A percentile compares a stretch with the other conserved stretches of the same genome.
Conservation (phyloP, 2,888 invertebrate genomes). For the Abrostola triplasia region DNA sequence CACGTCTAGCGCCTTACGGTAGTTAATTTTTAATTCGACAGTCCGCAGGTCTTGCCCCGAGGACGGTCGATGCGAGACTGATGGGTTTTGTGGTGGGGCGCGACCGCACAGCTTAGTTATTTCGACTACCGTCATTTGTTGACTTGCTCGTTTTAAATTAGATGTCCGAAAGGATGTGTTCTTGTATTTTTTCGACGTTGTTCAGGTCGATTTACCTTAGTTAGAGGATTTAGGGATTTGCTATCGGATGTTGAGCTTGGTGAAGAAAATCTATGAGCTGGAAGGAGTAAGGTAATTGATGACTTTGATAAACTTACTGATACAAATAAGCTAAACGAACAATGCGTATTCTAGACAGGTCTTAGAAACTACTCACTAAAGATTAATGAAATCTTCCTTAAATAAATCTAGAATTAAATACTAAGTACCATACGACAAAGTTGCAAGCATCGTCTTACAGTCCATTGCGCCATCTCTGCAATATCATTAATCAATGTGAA, state of each 20-base stretch:
- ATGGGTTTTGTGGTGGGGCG: conserved; percentile 71
- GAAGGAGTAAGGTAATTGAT: not conserved
- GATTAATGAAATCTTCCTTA: too few species aligned
- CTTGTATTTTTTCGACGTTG: conserved; percentile 55
- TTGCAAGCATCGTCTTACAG: conserved; percentile 46
- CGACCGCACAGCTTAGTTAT: conserved; percentile 84
- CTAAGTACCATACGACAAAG: conserved; percentile 34
- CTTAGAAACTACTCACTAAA: too few species aligned
- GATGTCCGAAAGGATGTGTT: conserved; percentile 66
- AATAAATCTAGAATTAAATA: conserved; percentile 20
- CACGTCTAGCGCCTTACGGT: conserved; percentile 67
- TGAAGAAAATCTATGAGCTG: not conserved
- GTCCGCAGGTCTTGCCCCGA: conserved; percentile 72
- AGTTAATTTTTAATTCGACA: conserved; percentile 83
- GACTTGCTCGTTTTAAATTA: conserved; percentile 79
- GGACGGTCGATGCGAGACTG: conserved; percentile 81
- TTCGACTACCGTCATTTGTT: conserved; percentile 85
- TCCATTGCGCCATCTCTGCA: conserved; percentile 46
- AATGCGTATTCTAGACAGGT: too few species aligned
- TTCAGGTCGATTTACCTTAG: conserved; percentile 36
- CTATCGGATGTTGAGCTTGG: not conserved
- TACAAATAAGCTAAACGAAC: too few species aligned
- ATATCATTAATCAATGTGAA: conserved; percentile 50
- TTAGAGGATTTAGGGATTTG: conserved; percentile 11
- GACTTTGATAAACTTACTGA: too few species aligned